Conservation (phyloP, 2,888 invertebrate species). For the Fragum sueziense region DNA sequence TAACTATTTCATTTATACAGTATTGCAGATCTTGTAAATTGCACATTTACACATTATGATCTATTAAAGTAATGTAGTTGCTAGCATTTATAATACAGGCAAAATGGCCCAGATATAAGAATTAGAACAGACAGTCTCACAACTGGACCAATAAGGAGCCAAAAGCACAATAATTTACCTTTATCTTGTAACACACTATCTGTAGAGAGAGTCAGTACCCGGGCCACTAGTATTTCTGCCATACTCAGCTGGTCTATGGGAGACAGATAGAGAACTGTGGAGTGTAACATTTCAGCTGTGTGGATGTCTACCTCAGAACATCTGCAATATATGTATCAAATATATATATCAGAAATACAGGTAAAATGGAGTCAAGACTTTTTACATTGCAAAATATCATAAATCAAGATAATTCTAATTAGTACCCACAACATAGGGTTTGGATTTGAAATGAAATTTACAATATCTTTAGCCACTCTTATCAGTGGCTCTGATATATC, state of each 20-base stretch:
- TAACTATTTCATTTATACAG: too few relatives aligned
- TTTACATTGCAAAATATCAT: too few relatives aligned
- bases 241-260: constrained; percentile 55
- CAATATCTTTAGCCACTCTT: background rate
- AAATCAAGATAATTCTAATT: too few relatives aligned
- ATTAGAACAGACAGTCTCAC: constrained; percentile 14
- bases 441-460: background rate
- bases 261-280: constrained; percentile 47
- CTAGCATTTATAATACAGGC: too few relatives aligned
- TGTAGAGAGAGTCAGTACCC: constrained; percentile 62
- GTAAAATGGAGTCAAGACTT: too few relatives aligned
- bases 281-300: constrained; percentile 61
- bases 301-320: constrained; percentile 56
- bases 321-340: constrained; percentile 53
- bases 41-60: too few relatives aligned
- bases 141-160: background rate
- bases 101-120: too few relatives aligned
- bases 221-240: constrained; percentile 70
- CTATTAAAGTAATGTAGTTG: too few relatives aligned
- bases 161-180: constrained; percentile 46
- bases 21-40: too few relatives aligned
- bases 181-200: constrained; percentile 49
- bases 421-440: too few relatives aligned
- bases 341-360: too few relatives aligned
- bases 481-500: too few relatives aligned